These are phyloP conservation scores for Nymphalis urticae DNA, from an alignment of 2,888 invertebrate species.

Conservation along the genomic window DNA sequence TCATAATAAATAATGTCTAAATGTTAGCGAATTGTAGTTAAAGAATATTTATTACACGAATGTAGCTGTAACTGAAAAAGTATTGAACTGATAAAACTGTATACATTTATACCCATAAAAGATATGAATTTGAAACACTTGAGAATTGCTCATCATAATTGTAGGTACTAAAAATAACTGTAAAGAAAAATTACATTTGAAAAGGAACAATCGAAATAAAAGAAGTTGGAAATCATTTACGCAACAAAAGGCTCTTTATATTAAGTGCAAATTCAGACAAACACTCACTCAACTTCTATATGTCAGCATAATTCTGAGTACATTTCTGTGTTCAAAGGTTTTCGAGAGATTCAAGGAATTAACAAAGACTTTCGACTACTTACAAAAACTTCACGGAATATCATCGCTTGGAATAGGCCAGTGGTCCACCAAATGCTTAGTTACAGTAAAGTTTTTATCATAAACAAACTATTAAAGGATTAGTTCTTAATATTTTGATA, in stretches of 20 bases:
- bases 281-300: conserved; percentile 19
- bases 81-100: not conserved
- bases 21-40: too few species aligned
- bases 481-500: too few species aligned
- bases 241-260: conserved; percentile 25
- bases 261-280: conserved; percentile 31
- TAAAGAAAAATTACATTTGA: not conserved
- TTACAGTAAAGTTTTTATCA: not conserved
- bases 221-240: conserved; percentile 7
- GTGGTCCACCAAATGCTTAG: not conserved
- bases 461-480: too few species aligned
- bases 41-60: too few species aligned
- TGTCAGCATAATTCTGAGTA: conserved; percentile 36
- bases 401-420: conserved; percentile 9
- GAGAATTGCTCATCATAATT: not conserved
- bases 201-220: not conserved
- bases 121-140: not conserved
- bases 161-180: conserved; percentile 1
- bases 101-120: not conserved
- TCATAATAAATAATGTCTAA: too few species aligned
- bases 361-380: conserved; percentile 36
- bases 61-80: too few species aligned
- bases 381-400: conserved; percentile 33
- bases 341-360: conserved; percentile 31
- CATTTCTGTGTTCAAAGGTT: conserved; percentile 35